These are phyloP conservation scores for Rhizomys pruinosus DNA, from an alignment of 2,113 vertebrate species.

Conservation along the genomic window DNA sequence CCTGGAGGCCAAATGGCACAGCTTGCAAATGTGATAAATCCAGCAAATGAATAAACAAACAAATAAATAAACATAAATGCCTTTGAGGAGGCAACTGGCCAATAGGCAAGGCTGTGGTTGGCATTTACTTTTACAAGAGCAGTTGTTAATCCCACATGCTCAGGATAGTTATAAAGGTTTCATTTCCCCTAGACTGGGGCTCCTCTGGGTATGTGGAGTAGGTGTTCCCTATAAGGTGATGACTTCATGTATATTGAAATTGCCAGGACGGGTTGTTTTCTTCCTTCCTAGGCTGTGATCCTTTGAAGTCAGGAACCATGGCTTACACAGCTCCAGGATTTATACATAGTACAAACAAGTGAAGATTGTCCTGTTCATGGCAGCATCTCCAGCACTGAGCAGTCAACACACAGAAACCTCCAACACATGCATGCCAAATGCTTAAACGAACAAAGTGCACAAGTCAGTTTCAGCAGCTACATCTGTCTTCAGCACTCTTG, in stretches of 20 bases:
- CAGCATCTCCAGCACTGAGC: not conserved
- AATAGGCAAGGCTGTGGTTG: conserved; percentile 34
- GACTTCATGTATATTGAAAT: conserved; percentile 75
- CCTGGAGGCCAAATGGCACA: conserved; percentile 71
- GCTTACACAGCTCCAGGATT: conserved; percentile 21
- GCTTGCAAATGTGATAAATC: conserved; percentile 77
- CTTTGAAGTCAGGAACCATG: conserved; percentile 56
- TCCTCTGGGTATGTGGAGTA: conserved; percentile 23
- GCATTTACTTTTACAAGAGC: conserved; percentile 77
- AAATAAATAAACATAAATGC: conserved; percentile 78
- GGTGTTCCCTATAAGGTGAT: conserved; percentile 57
- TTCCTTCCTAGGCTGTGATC: conserved; percentile 63
- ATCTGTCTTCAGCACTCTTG: not conserved
- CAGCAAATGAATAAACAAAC: conserved; percentile 80
- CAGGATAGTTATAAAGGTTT: conserved; percentile 70
- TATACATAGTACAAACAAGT: not conserved
- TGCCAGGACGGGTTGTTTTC: conserved; percentile 65
- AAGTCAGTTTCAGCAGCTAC: not conserved
- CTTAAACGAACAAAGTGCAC: not conserved
- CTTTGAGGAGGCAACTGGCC: conserved; percentile 63
- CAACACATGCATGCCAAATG: not conserved
- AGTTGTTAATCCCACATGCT: conserved; percentile 74
- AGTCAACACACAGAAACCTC: not conserved
- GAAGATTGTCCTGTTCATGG: not conserved
- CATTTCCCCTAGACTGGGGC: conserved; percentile 59